Evolutionary conservation across 1,140 invertebrate species (phyloP).

Genomic region (Brachionus asplanchnoidis): DNA sequence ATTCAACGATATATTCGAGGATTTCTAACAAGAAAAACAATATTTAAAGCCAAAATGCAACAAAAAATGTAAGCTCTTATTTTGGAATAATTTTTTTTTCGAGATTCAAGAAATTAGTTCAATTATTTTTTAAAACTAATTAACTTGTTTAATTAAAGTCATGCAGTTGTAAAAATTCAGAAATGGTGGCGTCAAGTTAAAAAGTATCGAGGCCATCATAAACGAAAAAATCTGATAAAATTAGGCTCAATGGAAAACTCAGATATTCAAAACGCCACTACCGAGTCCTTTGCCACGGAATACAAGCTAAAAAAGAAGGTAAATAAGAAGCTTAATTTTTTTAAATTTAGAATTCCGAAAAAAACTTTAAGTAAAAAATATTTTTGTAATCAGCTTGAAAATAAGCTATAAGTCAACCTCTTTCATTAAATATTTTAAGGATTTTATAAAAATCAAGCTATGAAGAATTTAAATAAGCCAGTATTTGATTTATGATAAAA

Average conservation of each 20-base stretch:
- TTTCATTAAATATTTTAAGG: no score
- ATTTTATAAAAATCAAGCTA: no score
- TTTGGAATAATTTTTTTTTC: neutral
- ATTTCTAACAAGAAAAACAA: slow-evolving; percentile 43
- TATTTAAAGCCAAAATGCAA: neutral
- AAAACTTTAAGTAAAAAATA: neutral
- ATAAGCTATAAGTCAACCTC: no score
- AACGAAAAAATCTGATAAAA: neutral
- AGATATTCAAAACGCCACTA: neutral
- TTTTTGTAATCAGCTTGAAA: neutral
- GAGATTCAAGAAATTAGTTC: neutral
- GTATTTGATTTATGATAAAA: no score
- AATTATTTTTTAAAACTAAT: neutral
- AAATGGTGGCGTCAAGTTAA: neutral
- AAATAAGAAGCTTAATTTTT: neutral
- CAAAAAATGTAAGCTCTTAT: neutral
- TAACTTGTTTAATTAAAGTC: neutral
- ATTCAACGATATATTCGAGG: slow-evolving; percentile 50
- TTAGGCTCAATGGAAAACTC: neutral
- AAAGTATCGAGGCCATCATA: neutral
- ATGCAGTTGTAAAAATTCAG: slow-evolving; percentile 1
- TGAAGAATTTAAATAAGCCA: neutral
- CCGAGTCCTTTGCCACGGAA: neutral
- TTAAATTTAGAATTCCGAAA: neutral
- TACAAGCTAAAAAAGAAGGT: slow-evolving; percentile 13